phyloP scores from a whole-genome alignment of 1,140 invertebrate species.

The Sminthurides bifidus region DNA sequence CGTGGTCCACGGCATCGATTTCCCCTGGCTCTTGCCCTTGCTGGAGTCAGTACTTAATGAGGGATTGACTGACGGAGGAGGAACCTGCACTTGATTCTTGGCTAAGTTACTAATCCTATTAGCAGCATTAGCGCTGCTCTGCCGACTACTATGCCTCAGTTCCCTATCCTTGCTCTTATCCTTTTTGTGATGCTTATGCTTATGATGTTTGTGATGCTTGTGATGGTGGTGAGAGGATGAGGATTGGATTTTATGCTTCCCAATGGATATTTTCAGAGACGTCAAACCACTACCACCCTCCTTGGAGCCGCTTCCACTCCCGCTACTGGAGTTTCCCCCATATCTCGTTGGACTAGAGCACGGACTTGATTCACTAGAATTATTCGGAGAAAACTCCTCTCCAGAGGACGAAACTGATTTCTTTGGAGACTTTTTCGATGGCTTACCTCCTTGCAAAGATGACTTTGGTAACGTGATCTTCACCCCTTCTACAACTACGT shows the following conservation, averaged over 20 bases:
- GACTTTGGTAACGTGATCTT: background rate
- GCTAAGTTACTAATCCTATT: background rate
- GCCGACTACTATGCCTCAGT: constrained; percentile 1
- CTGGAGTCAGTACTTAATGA: background rate
- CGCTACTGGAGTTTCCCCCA: background rate
- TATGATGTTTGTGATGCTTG: constrained; percentile 13
- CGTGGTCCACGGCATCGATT: too few relatives aligned
- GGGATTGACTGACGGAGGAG: too few relatives aligned
- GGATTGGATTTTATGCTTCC: constrained; percentile 5
- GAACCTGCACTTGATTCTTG: constrained; percentile 5
- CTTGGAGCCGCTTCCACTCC: too few relatives aligned
- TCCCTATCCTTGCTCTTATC: constrained; percentile 17
- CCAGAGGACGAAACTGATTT: background rate
- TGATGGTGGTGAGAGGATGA: constrained; percentile 21
- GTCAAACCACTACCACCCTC: too few relatives aligned
- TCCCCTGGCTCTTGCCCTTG: background rate
- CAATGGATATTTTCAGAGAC: constrained; percentile 15
- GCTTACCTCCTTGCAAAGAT: background rate
- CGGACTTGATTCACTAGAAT: background rate
- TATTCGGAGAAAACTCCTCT: background rate
- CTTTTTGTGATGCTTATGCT: constrained; percentile 18
- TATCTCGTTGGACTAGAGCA: background rate
- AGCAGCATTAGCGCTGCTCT: background rate
- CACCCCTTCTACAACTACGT: background rate
- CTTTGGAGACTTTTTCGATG: background rate